These are phyloP conservation scores for Geodia barretti DNA, from an alignment of 37 sponge, comb jelly and placozoan species.

Conservation along the genomic window DNA sequence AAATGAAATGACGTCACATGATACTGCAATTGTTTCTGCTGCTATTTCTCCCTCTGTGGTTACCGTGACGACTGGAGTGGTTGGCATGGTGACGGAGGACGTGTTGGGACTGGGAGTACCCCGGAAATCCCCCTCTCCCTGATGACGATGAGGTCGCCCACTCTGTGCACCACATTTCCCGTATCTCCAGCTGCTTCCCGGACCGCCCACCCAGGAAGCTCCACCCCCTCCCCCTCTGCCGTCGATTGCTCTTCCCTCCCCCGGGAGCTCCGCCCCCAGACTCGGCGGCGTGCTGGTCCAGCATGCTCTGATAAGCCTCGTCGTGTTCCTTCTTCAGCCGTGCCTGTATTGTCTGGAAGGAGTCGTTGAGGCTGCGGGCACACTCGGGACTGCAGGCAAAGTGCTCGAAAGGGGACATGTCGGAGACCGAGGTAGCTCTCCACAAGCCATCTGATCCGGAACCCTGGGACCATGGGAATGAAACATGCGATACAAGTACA, in stretches of 20 bases:
- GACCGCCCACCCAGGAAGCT: background rate
- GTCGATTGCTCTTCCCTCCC: no score
- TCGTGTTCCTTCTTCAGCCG: background rate
- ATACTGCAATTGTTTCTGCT: no score
- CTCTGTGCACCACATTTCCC: background rate
- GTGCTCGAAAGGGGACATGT: constrained; percentile 18
- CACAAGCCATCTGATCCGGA: background rate
- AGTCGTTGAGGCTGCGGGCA: background rate
- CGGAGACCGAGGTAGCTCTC: constrained; percentile 14
- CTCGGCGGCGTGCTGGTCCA: background rate
- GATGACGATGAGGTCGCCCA: no score
- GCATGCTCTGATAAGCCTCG: background rate
- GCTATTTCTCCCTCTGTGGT: no score
- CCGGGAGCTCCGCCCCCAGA: background rate
- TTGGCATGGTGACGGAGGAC: no score
- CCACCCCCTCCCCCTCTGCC: background rate
- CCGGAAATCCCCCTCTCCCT: no score
- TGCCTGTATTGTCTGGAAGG: background rate
- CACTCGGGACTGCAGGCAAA: background rate
- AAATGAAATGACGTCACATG: no score
- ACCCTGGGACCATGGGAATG: background rate
- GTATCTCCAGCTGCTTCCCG: background rate
- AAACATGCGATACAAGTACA: no score
- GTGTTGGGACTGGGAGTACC: no score
- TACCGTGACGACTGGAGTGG: no score